Percentiles rank a stretch among this genome's conserved stretches.
These are phyloP conservation scores for Heliornis fulica DNA, from an alignment of 2,113 vertebrate genomes.

Conservation along the genomic window DNA sequence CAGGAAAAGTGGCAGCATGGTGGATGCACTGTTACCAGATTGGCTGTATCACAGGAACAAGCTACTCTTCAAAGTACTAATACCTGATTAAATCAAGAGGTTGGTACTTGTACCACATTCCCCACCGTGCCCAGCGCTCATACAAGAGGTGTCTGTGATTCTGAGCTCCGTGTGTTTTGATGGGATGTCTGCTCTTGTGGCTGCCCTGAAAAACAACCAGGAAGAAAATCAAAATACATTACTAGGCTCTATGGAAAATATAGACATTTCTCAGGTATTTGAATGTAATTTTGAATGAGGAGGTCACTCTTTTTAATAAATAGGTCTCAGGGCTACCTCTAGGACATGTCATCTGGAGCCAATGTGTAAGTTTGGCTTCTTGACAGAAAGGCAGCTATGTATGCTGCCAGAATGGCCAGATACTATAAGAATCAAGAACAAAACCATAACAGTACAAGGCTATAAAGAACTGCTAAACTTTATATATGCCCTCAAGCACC, in stretches of 20 bases:
- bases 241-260: neutral
- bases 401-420: neutral
- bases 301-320: neutral
- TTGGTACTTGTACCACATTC: conserved; percentile 99
- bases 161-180: conserved; percentile 94
- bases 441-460: neutral
- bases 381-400: neutral
- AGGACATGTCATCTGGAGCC: neutral
- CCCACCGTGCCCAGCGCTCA: conserved; percentile 98
- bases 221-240: neutral
- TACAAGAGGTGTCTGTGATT: conserved; percentile 96
- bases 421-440: neutral
- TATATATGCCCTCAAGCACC: neutral
- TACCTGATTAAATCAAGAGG: conserved; percentile 98
- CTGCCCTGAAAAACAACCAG: conserved; percentile 82
- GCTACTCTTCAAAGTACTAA: neutral
- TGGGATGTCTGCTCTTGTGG: conserved; percentile 92
- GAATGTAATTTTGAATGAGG: neutral
- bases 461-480: neutral
- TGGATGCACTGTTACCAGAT: neutral
- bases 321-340: neutral
- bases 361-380: neutral
- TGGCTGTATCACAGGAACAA: neutral
- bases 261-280: neutral
- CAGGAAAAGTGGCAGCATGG: neutral